Evolutionary conservation across 2,797 vertebrate genomes (phyloP), one percentile per base, ranked within the genome.

Genomic region (Siniperca scherzeri): DNA sequence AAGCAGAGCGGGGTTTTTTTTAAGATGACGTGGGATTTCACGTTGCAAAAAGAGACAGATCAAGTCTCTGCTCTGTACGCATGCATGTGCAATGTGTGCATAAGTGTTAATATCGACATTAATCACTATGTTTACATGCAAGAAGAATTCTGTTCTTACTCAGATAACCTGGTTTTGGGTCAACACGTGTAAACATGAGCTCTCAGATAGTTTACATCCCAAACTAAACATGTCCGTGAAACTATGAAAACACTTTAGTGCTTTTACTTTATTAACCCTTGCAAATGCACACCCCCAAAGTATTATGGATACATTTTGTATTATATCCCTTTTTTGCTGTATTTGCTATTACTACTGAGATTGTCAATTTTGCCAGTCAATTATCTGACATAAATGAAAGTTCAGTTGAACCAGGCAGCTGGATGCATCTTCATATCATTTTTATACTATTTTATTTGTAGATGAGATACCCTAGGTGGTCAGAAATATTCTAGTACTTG

Each of bases 1-100:
- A 86, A 83, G 80, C 71, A 64, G 57, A 71, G 76, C 62, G 33
- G 38, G 10, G 27, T 2, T 50, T 77, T 87, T 78, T 85, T 84
- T 44, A 83, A 84, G 83, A 90, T 89, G 83, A 88, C 48, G 68
- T 71, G 74, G 75, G 83, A 87, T 78, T 88, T 76, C 62, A 67
- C 22, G 16, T 70, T 53, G 27, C 65, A 66, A 52, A 70, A 36
- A 69, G 57, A 69, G 40, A 68, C 82, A 73, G 78, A 87, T 81
- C 91, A 90, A 78, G 80, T 73, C 74, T 82, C 44, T 14, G 67
- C 67, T 77, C 57, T 68, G 60, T 60, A 19, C 14, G 65, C 50
- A 5, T 73, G 44, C 33, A 56, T 75, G 81, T 36, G 40, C 16
- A 57, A 17, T 79, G 59, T 82, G 59, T 81, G 40, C 44, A 4